phyloP scores from a whole-genome alignment of 35 echinoderm and acorn worm genomes.

The Chiridota heheva region DNA sequence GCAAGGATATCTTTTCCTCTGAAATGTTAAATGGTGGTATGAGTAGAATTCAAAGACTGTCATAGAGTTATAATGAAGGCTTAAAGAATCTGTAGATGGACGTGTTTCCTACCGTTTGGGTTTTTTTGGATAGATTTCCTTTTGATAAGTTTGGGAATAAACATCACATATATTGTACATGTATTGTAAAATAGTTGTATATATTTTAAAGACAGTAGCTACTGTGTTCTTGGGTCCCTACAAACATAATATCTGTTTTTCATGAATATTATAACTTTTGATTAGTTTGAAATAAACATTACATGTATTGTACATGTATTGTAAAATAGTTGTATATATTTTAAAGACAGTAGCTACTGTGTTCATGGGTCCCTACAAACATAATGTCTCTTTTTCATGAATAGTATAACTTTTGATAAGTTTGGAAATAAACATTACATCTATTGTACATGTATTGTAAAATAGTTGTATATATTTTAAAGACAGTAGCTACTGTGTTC shows the following conservation, averaged over 20 bases:
- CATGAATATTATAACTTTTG: no score
- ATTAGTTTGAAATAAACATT: no score
- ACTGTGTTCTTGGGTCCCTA: not conserved
- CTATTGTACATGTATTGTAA: not conserved
- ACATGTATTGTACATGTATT: no score
- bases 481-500: not conserved
- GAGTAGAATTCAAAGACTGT: conserved; percentile 40
- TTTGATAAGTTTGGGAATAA: not conserved
- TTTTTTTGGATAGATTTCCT: conserved; percentile 10
- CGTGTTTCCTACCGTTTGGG: not conserved
- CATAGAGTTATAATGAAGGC: conserved; percentile 12
- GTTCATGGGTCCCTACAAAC: no score
- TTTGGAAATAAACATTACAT: not conserved
- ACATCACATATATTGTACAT: conserved; percentile 3
- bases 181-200: not conserved
- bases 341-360: no score
- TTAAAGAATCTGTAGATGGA: not conserved
- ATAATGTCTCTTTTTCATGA: no score
- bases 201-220: not conserved
- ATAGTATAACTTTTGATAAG: not conserved
- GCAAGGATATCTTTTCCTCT: not conserved
- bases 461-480: not conserved
- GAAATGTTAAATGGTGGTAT: not conserved
- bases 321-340: no score
- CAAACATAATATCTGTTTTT: not conserved